Conservation (phyloP, 2,113 vertebrate species). For the Semnornis frantzii region DNA sequence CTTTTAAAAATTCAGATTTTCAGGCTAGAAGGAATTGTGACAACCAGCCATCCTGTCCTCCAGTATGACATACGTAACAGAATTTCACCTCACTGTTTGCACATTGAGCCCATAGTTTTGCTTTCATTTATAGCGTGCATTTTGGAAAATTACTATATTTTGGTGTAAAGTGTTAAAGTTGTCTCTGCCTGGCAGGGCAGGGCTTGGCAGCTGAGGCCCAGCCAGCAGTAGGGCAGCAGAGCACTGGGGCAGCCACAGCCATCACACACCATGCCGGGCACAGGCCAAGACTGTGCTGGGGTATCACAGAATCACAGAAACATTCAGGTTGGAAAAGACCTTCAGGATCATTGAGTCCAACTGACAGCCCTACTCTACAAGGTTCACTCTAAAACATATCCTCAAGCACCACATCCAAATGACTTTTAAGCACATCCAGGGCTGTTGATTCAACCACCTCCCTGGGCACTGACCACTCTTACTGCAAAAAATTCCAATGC, state of each 20-base stretch:
- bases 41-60: background rate
- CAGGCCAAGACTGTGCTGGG: no score
- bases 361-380: no score
- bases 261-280: background rate
- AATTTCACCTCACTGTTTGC: no score
- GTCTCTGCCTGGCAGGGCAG: background rate
- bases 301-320: no score
- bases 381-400: no score
- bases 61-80: background rate
- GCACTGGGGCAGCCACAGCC: background rate
- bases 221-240: background rate
- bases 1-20: background rate
- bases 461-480: no score
- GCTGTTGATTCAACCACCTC: no score
- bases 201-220: background rate
- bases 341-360: no score
- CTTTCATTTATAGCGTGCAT: background rate
- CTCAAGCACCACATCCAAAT: no score
- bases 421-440: no score
- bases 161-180: background rate
- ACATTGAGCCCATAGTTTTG: background rate
- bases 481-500: no score
- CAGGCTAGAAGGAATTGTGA: background rate
- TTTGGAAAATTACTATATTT: background rate
- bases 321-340: no score